These are phyloP conservation scores for Andricus grossulariae DNA, from an alignment of 1,140 invertebrate genomes.

Conservation along the genomic window DNA sequence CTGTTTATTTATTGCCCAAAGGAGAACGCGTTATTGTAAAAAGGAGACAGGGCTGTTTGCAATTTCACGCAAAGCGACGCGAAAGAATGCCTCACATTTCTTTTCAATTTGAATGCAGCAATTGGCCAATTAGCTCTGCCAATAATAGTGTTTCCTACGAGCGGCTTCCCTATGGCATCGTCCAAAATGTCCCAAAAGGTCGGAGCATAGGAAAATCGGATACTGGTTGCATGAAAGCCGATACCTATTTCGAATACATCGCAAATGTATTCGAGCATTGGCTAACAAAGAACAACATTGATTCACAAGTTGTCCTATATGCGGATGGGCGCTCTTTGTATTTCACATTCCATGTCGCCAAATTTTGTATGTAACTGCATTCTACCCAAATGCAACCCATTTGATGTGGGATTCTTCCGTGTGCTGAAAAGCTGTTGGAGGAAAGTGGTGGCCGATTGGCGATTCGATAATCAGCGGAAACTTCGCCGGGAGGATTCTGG, in stretches of 20 bases:
- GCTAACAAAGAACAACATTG: constrained; percentile 34
- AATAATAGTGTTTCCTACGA: no score
- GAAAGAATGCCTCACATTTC: no score
- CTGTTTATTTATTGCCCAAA: neutral
- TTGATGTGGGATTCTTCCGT: constrained; percentile 53
- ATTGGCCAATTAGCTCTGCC: no score
- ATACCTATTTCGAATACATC: neutral
- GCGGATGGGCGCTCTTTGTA: constrained; percentile 61
- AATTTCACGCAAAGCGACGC: no score
- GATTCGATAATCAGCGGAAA: constrained; percentile 49
- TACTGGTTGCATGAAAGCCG: neutral
- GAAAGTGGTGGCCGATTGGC: constrained; percentile 38
- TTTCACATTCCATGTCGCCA: constrained; percentile 46
- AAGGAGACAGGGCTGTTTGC: no score
- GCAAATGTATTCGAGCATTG: constrained; percentile 39
- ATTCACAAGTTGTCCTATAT: constrained; percentile 48
- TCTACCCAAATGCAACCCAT: constrained; percentile 61
- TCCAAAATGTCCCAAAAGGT: neutral
- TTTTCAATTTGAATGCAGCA: no score
- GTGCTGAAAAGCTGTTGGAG: constrained; percentile 40
- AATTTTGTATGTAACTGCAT: constrained; percentile 40
- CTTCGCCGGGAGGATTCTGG: constrained; percentile 44
- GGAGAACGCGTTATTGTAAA: neutral
- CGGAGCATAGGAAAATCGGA: neutral
- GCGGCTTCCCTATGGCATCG: no score